Conservation (phyloP, 1,140 invertebrate genomes). For the Drosophila nannoptera region DNA sequence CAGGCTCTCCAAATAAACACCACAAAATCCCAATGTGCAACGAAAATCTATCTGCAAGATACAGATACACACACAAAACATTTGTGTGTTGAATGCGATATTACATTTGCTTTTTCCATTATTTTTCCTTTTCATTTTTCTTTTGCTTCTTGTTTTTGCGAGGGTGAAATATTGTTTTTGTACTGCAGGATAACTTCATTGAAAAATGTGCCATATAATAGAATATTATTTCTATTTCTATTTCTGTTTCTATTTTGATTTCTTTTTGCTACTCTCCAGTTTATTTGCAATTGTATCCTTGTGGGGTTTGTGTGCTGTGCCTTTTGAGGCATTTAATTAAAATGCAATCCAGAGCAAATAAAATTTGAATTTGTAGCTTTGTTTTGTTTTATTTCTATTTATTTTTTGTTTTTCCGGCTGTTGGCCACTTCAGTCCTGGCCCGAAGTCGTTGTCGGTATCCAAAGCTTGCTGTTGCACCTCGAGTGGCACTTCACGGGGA, state of each 20-base stretch:
- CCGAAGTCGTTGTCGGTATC: slow-evolving; percentile 23
- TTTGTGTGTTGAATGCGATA: slow-evolving; percentile 36
- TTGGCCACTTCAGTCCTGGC: slow-evolving; percentile 20
- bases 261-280: slow-evolving; percentile 12
- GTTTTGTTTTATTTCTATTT: background rate
- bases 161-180: slow-evolving; percentile 55
- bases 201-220: slow-evolving; percentile 36
- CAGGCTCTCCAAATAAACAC: slow-evolving; percentile 29
- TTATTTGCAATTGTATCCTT: slow-evolving; percentile 23
- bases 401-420: no score
- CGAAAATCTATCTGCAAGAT: slow-evolving; percentile 45
- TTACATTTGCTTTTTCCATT: slow-evolving; percentile 24
- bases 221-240: slow-evolving; percentile 34
- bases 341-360: slow-evolving; percentile 24
- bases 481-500: slow-evolving; percentile 21
- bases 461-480: slow-evolving; percentile 28
- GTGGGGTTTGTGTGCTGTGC: background rate
- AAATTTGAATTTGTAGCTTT: slow-evolving; percentile 21
- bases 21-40: slow-evolving; percentile 50
- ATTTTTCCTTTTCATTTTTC: slow-evolving; percentile 17
- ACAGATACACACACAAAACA: slow-evolving; percentile 32
- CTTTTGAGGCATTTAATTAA: slow-evolving; percentile 43
- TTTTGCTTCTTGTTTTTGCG: slow-evolving; percentile 27
- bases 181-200: slow-evolving; percentile 34
- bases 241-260: slow-evolving; percentile 23